phyloP scores from a whole-genome alignment of 2,797 vertebrate species.

The Taeniopygia guttata region DNA sequence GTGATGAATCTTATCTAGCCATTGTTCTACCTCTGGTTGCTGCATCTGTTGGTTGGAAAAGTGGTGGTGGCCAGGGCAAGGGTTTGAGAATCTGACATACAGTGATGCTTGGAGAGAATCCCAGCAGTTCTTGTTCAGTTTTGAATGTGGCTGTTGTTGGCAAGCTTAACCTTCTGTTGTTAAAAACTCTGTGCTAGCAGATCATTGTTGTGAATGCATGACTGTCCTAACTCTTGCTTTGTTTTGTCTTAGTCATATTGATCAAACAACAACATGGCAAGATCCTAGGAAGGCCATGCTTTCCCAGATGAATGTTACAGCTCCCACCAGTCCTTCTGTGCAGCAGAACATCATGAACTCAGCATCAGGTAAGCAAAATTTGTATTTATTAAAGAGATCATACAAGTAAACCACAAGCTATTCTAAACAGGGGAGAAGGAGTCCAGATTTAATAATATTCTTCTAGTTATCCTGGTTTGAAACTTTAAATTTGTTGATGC shows the following conservation, averaged over 20 bases:
- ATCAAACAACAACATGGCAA: conserved; percentile 98
- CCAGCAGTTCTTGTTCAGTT: background rate
- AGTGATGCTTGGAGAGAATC: background rate
- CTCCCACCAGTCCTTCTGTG: conserved; percentile 86
- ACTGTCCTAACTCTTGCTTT: conserved; percentile 52
- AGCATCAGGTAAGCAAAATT: conserved; percentile 81
- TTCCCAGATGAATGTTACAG: conserved; percentile 87
- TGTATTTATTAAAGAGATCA: background rate
- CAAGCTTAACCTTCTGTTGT: background rate
- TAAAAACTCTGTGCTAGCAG: background rate
- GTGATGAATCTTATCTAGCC: background rate
- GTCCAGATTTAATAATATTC: background rate
- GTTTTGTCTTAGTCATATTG: conserved; percentile 86
- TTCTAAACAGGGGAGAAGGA: background rate
- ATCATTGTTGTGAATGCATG: background rate
- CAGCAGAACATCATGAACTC: conserved; percentile 92
- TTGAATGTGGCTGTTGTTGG: background rate
- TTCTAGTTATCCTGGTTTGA: background rate
- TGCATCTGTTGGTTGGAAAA: background rate
- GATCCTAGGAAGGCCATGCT: conserved; percentile 95
- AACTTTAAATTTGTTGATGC: background rate
- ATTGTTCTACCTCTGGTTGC: background rate
- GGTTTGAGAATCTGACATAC: background rate
- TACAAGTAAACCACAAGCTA: background rate
- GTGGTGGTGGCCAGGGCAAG: background rate